Evolutionary conservation across 2,797 vertebrate genomes (phyloP), one percentile per base, ranked within the genome.

Genomic region (Gastrophryne carolinensis): DNA sequence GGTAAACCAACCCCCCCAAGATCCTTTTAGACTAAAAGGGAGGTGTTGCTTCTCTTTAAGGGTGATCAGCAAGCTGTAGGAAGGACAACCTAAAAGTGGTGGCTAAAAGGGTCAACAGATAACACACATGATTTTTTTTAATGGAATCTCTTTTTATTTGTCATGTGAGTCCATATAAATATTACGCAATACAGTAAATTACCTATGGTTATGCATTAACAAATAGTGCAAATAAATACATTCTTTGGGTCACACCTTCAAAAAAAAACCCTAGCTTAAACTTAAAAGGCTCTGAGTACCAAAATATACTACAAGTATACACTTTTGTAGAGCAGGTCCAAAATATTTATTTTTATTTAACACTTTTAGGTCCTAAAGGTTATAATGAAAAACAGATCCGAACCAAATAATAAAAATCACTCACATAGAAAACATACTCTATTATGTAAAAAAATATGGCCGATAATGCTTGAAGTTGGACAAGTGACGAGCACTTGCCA

Each of bases 161-260:
- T 56, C 52, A 44, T 13, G 29, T 50, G 58, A 63, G 49, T 44
- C 12, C 15, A 56, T 50, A 77, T 56, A 71, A 64, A 71, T 77
- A 71, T 57, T 44, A 26, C 17, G 12, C 29, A 21, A 87, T 83
- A 90, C 82, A 88, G 82, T 83, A 86, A 85, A 82, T 86, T 84
- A 73, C 80, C 84, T 87, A 77, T 54, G 49, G 74, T 64, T 64
- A 71, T 50, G 35, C 21, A 83, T 80, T 83, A 80, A 88, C 84
- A 85, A 61, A 86, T 83, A 92, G 91, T 92, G 91, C 91, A 92
- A 91, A 90, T 87, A 86, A 87, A 89, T 81, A 91, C 88, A 91
- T 89, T 92, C 90, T 92, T 91, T 91, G 90, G 89, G 86, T 90
- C 87, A 82, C 75, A 64, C 82, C 80, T 87, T 86, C 63, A 82